Evolutionary conservation across 2,797 vertebrate species (phyloP).

Genomic region (Lepus oiostolus): DNA sequence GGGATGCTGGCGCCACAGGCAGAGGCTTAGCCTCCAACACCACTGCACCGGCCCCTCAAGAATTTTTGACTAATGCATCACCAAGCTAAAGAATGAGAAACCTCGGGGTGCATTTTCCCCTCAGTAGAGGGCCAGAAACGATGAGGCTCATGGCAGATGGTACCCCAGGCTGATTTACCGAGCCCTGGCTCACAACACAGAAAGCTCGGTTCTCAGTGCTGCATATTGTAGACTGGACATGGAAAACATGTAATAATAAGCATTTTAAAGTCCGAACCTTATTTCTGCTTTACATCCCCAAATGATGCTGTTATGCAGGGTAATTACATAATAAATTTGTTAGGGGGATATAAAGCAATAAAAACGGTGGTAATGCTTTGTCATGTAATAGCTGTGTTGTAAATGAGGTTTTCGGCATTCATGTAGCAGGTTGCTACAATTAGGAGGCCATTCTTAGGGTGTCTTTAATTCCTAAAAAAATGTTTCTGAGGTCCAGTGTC

Average conservation of each 20-base stretch:
- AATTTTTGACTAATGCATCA: not conserved
- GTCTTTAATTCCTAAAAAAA: slow-evolving; percentile 79
- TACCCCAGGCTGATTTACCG: not conserved
- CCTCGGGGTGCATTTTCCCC: not conserved
- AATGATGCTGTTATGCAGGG: slow-evolving; percentile 77
- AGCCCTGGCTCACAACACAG: not conserved
- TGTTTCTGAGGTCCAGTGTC: slow-evolving; percentile 71
- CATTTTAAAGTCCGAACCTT: slow-evolving; percentile 79
- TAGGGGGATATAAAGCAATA: slow-evolving; percentile 86
- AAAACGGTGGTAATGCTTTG: slow-evolving; percentile 87
- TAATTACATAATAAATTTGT: slow-evolving; percentile 89
- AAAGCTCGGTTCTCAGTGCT: not conserved
- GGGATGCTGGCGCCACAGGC: no score
- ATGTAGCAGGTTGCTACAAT: slow-evolving; percentile 84
- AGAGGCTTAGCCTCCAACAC: no score
- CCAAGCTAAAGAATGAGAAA: not conserved
- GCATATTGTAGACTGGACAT: slow-evolving; percentile 51
- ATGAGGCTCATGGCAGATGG: not conserved
- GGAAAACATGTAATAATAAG: slow-evolving; percentile 68
- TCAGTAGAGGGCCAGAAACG: not conserved
- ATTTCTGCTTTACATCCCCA: slow-evolving; percentile 83
- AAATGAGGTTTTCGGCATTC: slow-evolving; percentile 87
- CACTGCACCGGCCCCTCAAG: no score
- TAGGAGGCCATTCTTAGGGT: slow-evolving; percentile 84
- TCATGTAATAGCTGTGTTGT: slow-evolving; percentile 88